A percentile compares a stretch with the other conserved stretches of the same genome.
These are phyloP conservation scores for Musca domestica DNA, from an alignment of 1,140 invertebrate species.

Conservation along the genomic window DNA sequence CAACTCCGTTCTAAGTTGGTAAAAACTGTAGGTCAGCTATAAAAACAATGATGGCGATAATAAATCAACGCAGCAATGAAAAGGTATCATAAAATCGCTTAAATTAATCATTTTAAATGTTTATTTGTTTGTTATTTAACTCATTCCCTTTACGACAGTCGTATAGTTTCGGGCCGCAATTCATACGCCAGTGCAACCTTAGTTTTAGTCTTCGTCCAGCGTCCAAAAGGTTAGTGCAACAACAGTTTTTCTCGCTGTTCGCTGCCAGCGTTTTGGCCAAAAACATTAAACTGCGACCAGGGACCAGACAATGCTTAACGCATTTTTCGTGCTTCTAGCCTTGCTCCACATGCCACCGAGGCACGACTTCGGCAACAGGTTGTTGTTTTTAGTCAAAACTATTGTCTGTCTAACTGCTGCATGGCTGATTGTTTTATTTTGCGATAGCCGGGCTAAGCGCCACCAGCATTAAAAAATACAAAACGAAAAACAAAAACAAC, in stretches of 20 bases:
- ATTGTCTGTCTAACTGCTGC: conserved; percentile 19
- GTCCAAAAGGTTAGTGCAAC: background rate
- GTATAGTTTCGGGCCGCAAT: background rate
- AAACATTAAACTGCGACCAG: background rate
- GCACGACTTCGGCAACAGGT: conserved; percentile 30
- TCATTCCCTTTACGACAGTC: conserved; percentile 41
- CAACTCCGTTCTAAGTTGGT: background rate
- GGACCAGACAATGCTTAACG: background rate
- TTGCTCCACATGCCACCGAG: conserved; percentile 23
- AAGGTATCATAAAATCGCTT: conserved; percentile 52
- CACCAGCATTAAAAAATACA: conserved; percentile 23
- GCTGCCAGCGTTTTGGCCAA: background rate
- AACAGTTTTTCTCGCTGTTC: background rate
- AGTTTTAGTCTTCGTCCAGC: too few species aligned
- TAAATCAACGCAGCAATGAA: conserved; percentile 52
- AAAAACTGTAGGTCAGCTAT: conserved; percentile 3
- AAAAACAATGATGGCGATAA: conserved; percentile 29
- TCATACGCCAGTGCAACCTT: too few species aligned
- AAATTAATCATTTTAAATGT: conserved; percentile 53
- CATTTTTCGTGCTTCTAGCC: conserved; percentile 1
- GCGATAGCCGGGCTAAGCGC: conserved; percentile 11
- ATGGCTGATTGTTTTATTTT: background rate
- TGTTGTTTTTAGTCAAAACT: conserved; percentile 19
- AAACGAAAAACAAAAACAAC: conserved; percentile 1
- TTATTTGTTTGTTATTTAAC: conserved; percentile 48